Base-by-base conservation (phyloP, 2,888 invertebrate species). In the Dolichopus griseipennis region DNA sequence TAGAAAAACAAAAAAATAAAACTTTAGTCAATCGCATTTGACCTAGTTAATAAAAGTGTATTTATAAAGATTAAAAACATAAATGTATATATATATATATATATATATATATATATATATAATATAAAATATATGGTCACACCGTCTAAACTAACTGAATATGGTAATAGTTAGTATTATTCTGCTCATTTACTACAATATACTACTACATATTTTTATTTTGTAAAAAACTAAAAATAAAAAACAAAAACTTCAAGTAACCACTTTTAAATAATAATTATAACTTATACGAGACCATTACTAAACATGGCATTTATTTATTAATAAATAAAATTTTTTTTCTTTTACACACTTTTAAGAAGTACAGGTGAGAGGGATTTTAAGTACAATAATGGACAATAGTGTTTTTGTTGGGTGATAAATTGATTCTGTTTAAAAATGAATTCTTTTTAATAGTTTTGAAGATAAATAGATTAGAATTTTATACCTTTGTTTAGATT, bases 201-300 rank as follows among this genome's bases (percentile, higher is more conserved):
- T 12, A 52, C 52, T 12, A 9, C 9, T 15, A 41, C 2, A 6
- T 41, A 41, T 41, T 41, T 41, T 41, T 41, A 41, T 41, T 41
- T 41, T 41, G n/a, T n/a, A n/a, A n/a, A n/a, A n/a, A n/a, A n/a
- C n/a, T n/a, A n/a, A n/a, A n/a, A n/a, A n/a, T n/a, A n/a, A n/a
- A n/a, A n/a, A n/a, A n/a, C 8, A 41, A 12, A 41, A 27, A 27
- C 5, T 27, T 15, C 15, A 41, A 41, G 12, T 52, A n/a, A 52
- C 52, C n/a, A 52, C 52, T 52, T n/a, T 52, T 18, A 52, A 18
- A 52, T 52, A n/a, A n/a, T 52, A 9, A 52, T 27, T 37, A 37
- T 52, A 52, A 52, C 18, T 12, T 52, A 52, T 52, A 52, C 52
- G n/a, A 52, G 52, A 52, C 52, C 52, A 52, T 52, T 52, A 52